Base-by-base conservation (phyloP, 2,888 invertebrate genomes). In the Myopa testacea region DNA sequence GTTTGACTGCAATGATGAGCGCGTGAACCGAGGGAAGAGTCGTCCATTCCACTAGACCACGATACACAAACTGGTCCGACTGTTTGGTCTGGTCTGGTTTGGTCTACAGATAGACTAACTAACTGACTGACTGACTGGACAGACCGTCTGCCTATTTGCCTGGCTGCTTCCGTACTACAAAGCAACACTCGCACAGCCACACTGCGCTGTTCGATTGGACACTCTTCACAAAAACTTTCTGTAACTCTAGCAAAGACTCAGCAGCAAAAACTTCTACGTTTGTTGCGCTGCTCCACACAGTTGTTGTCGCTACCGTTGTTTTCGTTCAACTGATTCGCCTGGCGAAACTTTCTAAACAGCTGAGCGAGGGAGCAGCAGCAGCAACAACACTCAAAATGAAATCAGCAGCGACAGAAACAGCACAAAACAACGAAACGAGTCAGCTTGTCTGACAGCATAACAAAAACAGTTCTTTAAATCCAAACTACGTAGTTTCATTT, bases 341-440 rank as follows among this genome's bases (percentile, higher is more conserved):
- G 78, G 67, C 81, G 78, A 76, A 79, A 83, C 82, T 82, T 83
- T 82, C 82, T 81, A 82, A 83, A 82, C 82, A 83, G 83, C 83
- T 83, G 83, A 82, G 82, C 79, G 82, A 80, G 71, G 73, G 65
- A 68, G 63, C 78, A 73, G 77, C 76, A 45, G 71, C 40, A 68
- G 62, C 71, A 38, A 69, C 60, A 55, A 26, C 68, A 68, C 26
- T 16, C 68, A 69, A 26, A 65, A 52, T 37, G 50, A 52, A 65
- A 74, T 34, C 26, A 52, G 34, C 62, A 65, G 34, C 71, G 72
- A 34, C 60, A 8, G 55, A 6, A 26, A 55, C 71, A 71, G 34
- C 71, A 34, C 3, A 60, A 78, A 78, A 55, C 50, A 55, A n/a
- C 55, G 55, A 63, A 63, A 26, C 45, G 45, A 45, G 45, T 45